A percentile compares a stretch with the other conserved stretches of the same genome.
These are phyloP conservation scores for Nomada ruficornis DNA, from an alignment of 2,888 invertebrate species.

Conservation along the genomic window DNA sequence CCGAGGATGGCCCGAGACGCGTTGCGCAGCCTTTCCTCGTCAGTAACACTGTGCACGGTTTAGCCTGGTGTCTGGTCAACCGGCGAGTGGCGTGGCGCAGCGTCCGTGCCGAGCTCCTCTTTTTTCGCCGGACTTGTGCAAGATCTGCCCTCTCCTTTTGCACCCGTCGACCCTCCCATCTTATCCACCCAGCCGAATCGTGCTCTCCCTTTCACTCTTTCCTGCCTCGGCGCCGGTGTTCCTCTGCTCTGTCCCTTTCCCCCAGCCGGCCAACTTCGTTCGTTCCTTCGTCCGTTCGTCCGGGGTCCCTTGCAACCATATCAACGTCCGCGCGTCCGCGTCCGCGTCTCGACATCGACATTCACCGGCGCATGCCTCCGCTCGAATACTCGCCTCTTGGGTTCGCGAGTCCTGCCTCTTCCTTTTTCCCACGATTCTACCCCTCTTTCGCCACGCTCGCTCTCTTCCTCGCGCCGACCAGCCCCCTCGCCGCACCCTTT, in stretches of 20 bases:
- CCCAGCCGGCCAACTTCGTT: background rate
- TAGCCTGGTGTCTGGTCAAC: conserved; percentile 65
- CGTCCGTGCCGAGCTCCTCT: conserved; percentile 63
- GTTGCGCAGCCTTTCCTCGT: conserved; percentile 45
- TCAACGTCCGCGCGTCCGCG: conserved; percentile 67
- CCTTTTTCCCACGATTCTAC: conserved; percentile 10
- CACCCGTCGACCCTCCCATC: conserved; percentile 22
- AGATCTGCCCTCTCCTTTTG: conserved; percentile 53
- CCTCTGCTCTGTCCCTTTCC: background rate
- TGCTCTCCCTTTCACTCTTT: conserved; percentile 22
- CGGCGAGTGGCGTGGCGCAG: conserved; percentile 46
- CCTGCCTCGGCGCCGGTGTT: background rate
- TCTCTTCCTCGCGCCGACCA: conserved; percentile 10
- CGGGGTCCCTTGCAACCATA: conserved; percentile 57
- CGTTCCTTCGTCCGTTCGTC: conserved; percentile 30
- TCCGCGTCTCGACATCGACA: conserved; percentile 71
- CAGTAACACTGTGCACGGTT: conserved; percentile 32
- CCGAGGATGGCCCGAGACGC: conserved; percentile 18
- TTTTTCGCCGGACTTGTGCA: conserved; percentile 64
- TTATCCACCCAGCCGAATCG: conserved; percentile 51
- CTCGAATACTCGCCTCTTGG: conserved; percentile 54
- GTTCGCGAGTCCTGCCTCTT: conserved; percentile 25
- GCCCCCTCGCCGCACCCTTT: conserved; percentile 37
- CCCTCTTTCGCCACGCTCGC: background rate
- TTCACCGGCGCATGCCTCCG: conserved; percentile 66